Base-by-base conservation (phyloP, 2,797 vertebrate species). In the Limnodromus scolopaceus region DNA sequence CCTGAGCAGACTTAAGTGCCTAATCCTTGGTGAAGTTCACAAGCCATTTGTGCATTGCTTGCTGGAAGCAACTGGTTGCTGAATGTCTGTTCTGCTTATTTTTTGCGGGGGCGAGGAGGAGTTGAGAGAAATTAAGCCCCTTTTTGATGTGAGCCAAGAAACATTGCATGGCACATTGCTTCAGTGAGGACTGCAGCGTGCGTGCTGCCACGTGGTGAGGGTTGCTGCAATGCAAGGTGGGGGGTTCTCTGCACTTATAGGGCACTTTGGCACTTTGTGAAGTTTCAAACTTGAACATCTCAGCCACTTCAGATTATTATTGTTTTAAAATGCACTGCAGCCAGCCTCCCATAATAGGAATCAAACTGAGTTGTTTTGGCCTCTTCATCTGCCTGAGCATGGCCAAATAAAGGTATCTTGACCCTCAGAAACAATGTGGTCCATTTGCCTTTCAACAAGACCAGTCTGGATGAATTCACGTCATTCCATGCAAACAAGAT, bases 321-420 rank as follows among this genome's bases (percentile, higher is more conserved):
- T 95, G 88, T 96, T 96, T 96, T 93, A 90, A 96, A 96, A 94
- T 43, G 74, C 51, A 66, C 83, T 10, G 11, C 92, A 93, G 90
- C 83, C 77, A 96, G 48, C 75, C 93, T 95, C 85, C 95, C 95
- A 93, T 95, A 97, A 96, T 95, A 97, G 96, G 96, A 94, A 92
- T 95, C 75, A 94, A 94, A 84, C 68, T 19, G 84, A 91, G 92
- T 96, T 96, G 93, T 89, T 97, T 97, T 92, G 88, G 90, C 91
- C 86, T 95, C 84, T 80, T 89, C 70, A 89, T 96, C 78, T 95
- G 78, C 84, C 60, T 89, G 60, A 89, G 45, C 90, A 94, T 92
- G 92, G 96, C 96, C 96, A 97, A 97, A 97, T 97, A 96, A 96
- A 96, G 96, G 94, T 96, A 95, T 96, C 77, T 92, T 84, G 64